Conservation (phyloP, 2,113 vertebrate species). For the Anser cygnoides region DNA sequence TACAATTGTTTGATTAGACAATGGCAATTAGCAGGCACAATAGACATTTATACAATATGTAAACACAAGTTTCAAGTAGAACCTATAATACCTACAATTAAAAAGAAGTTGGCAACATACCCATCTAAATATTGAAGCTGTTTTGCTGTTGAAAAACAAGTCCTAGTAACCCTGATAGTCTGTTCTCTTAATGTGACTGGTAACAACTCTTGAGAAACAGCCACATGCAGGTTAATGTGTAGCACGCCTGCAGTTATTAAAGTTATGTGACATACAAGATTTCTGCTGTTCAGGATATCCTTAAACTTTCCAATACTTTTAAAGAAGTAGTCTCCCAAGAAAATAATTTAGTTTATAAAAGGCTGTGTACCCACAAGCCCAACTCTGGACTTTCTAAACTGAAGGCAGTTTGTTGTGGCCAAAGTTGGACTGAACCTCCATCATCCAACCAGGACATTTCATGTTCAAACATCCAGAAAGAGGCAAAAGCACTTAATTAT, state of each 20-base stretch:
- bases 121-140: neutral
- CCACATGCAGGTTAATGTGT: neutral
- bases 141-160: neutral
- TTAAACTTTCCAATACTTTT: neutral
- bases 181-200: neutral
- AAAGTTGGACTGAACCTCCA: neutral
- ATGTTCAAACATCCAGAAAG: neutral
- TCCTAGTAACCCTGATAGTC: neutral
- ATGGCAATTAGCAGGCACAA: neutral
- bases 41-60: neutral
- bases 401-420: neutral
- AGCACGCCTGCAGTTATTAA: no score
- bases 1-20: neutral
- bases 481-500: neutral
- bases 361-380: neutral
- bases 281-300: neutral
- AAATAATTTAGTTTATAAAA: neutral
- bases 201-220: neutral
- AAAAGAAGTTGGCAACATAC: neutral
- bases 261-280: neutral
- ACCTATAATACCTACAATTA: neutral
- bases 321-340: neutral
- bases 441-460: neutral
- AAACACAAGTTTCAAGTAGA: neutral
- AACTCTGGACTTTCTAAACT: neutral